A percentile compares a stretch with the other conserved stretches of the same genome.
Conservation (phyloP, 2,888 invertebrate genomes). For the Phlogophora meticulosa region DNA sequence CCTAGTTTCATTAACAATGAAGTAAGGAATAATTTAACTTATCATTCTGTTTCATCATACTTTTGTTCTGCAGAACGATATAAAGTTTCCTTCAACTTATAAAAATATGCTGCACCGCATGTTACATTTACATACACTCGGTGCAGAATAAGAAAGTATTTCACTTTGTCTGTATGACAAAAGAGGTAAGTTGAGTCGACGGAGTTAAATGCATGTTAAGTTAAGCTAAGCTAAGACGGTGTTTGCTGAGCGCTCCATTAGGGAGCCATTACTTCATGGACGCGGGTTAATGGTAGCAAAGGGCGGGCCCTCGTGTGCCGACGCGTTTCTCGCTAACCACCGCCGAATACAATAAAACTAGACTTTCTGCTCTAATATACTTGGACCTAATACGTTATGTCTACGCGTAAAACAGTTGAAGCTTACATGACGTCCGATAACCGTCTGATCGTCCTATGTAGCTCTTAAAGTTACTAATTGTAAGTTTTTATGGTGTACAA, state of each 20-base stretch:
- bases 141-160: constrained; percentile 32
- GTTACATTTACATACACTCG: constrained; percentile 40
- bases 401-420: background rate
- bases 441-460: too few species aligned
- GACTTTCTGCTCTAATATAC: constrained; percentile 47
- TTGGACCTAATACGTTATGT: constrained; percentile 4
- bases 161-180: constrained; percentile 46
- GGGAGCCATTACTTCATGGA: constrained; percentile 86
- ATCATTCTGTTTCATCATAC: constrained; percentile 15
- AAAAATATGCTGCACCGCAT: constrained; percentile 30
- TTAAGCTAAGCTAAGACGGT: constrained; percentile 71
- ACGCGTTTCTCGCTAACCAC: constrained; percentile 50
- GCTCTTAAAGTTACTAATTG: too few species aligned
- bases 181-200: constrained; percentile 59
- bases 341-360: constrained; percentile 59
- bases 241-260: constrained; percentile 80
- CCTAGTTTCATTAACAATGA: constrained; percentile 20
- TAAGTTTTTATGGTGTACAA: too few species aligned
- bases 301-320: constrained; percentile 70
- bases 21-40: constrained; percentile 32
- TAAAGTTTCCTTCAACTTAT: constrained; percentile 43
- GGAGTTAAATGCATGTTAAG: constrained; percentile 70
- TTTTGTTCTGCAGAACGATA: constrained; percentile 8
- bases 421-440: constrained; percentile 14
- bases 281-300: constrained; percentile 75